These are phyloP conservation scores for Buteo buteo DNA, from an alignment of 2,113 vertebrate genomes.

Conservation along the genomic window DNA sequence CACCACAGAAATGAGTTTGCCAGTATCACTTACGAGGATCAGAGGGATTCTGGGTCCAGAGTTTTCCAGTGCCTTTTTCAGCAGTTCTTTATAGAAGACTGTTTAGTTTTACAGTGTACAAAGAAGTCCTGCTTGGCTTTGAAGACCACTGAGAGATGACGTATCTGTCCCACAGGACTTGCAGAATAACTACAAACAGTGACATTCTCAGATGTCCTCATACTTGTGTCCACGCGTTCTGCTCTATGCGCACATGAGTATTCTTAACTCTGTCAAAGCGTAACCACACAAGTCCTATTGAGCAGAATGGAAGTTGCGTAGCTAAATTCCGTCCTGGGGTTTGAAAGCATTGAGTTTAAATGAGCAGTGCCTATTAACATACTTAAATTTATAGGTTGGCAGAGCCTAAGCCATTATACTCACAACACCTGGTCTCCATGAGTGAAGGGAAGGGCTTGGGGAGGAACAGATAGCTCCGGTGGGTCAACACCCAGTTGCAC, in stretches of 20 bases:
- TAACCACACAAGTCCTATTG: neutral
- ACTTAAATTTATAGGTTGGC: neutral
- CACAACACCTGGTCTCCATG: neutral
- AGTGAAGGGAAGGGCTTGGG: neutral
- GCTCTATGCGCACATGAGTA: neutral
- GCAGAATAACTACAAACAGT: neutral
- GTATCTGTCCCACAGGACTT: neutral
- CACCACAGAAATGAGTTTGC: neutral
- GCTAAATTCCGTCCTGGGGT: neutral
- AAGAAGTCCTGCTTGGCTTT: neutral
- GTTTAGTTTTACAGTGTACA: neutral
- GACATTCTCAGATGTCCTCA: neutral
- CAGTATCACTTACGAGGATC: neutral
- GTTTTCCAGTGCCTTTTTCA: conserved; percentile 6
- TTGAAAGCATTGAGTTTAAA: neutral
- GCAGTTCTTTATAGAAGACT: neutral
- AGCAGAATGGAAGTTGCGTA: neutral
- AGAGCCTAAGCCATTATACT: neutral
- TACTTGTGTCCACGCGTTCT: neutral
- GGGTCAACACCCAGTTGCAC: neutral
- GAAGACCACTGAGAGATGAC: neutral
- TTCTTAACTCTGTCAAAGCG: neutral
- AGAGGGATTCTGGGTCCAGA: neutral
- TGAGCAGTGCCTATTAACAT: neutral
- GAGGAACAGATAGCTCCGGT: neutral